Percentiles rank a stretch among this genome's conserved stretches.
Conservation (phyloP, 2,113 vertebrate species). For the Natator depressus region DNA sequence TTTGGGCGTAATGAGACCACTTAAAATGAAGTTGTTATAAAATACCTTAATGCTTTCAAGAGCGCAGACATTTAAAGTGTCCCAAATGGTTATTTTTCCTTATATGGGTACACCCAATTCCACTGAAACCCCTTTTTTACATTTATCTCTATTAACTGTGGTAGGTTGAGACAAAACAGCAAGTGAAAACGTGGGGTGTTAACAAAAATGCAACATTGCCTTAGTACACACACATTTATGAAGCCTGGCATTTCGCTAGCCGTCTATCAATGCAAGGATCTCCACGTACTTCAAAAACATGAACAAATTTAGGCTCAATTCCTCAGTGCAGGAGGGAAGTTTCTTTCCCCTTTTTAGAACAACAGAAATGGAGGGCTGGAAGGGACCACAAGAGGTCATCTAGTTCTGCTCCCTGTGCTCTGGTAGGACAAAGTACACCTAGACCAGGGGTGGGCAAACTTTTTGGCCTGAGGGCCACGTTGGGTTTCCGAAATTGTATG, state of each 20-base stretch:
- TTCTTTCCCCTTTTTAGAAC: neutral
- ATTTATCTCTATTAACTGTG: neutral
- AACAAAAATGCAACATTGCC: neutral
- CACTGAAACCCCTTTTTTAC: neutral
- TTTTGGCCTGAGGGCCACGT: too few species aligned
- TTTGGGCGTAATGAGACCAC: rapidly evolving
- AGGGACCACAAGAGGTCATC: too few species aligned
- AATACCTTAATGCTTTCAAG: rapidly evolving
- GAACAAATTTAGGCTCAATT: rapidly evolving
- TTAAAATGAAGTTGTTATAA: neutral
- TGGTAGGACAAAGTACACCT: too few species aligned
- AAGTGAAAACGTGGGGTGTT: neutral
- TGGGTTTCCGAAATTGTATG: too few species aligned
- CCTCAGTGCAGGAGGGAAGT: rapidly evolving
- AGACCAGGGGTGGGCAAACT: too few species aligned
- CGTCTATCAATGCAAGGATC: rapidly evolving
- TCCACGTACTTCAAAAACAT: rapidly evolving
- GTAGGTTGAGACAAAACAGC: rapidly evolving
- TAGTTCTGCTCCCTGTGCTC: too few species aligned
- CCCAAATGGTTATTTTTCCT: rapidly evolving
- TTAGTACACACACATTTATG: neutral
- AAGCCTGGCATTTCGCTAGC: neutral
- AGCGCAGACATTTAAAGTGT: neutral
- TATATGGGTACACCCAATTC: rapidly evolving
- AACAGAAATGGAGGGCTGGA: too few species aligned